Percentiles rank a stretch among this genome's conserved stretches.
phyloP scores from a whole-genome alignment of 2,888 invertebrate species.

The Aricia artaxerxes region DNA sequence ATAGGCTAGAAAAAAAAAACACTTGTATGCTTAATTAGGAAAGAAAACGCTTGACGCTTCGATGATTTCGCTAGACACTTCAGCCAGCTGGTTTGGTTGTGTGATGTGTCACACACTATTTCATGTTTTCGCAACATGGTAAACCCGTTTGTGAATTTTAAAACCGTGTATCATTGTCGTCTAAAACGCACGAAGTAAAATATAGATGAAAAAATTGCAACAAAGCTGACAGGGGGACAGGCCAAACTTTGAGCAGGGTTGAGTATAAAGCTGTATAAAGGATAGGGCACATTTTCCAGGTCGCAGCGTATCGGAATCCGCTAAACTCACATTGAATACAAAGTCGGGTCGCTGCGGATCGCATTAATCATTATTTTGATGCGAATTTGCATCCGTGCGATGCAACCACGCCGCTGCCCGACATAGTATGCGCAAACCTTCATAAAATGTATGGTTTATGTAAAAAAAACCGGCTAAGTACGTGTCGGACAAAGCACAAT shows the following conservation, averaged over 20 bases:
- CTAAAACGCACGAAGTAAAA: constrained; percentile 13
- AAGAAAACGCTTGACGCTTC: neutral
- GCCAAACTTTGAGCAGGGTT: neutral
- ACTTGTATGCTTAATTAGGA: neutral
- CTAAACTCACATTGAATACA: too few species aligned
- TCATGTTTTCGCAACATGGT: neutral
- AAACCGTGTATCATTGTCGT: constrained; percentile 18
- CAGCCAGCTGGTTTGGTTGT: neutral
- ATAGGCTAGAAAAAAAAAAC: too few species aligned
- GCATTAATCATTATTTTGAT: too few species aligned
- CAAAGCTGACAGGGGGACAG: neutral
- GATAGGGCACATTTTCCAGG: too few species aligned
- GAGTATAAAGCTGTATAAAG: neutral
- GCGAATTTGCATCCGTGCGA: too few species aligned
- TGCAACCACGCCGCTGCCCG: too few species aligned
- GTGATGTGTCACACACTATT: neutral
- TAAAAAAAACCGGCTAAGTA: neutral
- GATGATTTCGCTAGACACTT: too few species aligned
- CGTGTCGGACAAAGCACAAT: too few species aligned
- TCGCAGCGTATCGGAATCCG: too few species aligned
- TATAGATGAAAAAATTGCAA: neutral
- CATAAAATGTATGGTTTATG: neutral
- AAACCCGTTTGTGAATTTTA: constrained; percentile 13
- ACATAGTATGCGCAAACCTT: too few species aligned
- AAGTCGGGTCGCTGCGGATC: too few species aligned